Conservation (phyloP, 2,888 invertebrate genomes). For the Heteropelma amictum region DNA sequence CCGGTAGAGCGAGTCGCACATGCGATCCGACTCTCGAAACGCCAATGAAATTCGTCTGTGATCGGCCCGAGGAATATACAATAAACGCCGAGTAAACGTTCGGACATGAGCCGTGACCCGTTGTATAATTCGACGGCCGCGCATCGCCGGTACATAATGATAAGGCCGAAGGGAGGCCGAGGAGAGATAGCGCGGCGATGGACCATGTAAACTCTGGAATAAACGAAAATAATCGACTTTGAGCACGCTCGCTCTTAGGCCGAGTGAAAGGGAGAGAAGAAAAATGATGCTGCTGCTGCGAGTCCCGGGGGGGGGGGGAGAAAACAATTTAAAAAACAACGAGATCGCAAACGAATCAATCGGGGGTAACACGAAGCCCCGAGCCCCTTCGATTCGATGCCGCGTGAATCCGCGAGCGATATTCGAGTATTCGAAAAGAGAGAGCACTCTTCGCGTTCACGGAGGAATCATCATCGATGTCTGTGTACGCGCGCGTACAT, state of each 20-base stretch:
- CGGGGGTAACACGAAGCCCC: slow-evolving; percentile 17
- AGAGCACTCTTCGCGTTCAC: slow-evolving; percentile 23
- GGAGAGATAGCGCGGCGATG: slow-evolving; percentile 2
- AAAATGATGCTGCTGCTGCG: too few species aligned
- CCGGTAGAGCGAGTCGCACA: too few species aligned
- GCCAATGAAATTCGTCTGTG: background rate
- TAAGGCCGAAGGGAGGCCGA: slow-evolving; percentile 19
- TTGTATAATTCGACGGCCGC: slow-evolving; percentile 38
- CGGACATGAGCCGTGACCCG: slow-evolving; percentile 26
- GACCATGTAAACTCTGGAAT: slow-evolving; percentile 8
- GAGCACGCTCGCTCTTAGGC: slow-evolving; percentile 37
- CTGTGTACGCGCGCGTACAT: background rate
- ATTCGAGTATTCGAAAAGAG: too few species aligned
- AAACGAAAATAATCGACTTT: slow-evolving; percentile 43
- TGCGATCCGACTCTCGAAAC: too few species aligned
- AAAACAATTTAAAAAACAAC: background rate
- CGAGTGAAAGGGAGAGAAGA: slow-evolving; percentile 10
- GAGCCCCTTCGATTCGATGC: slow-evolving; percentile 25
- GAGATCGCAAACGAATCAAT: slow-evolving; percentile 26
- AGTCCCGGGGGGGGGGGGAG: background rate
- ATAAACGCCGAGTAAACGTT: background rate
- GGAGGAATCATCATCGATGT: too few species aligned
- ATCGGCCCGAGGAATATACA: background rate
- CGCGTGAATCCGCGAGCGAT: slow-evolving; percentile 8
- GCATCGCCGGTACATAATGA: slow-evolving; percentile 37